Evolutionary conservation across 2,888 invertebrate species (phyloP), one percentile per base, ranked within the genome.

Genomic region (Creontiades dilutus): DNA sequence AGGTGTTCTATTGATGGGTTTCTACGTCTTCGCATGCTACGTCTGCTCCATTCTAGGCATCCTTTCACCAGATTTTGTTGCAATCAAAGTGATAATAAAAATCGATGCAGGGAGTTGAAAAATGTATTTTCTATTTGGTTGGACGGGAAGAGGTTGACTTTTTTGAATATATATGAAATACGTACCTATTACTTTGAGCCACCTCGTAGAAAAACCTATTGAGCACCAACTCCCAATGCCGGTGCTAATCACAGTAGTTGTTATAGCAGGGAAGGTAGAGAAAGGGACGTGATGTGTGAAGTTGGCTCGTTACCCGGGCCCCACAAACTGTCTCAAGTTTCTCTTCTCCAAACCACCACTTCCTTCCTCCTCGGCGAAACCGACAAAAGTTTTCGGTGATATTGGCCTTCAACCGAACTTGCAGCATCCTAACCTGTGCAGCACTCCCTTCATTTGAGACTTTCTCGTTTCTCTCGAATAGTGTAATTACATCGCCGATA

Each of bases 211-310:
- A 82, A 82, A 47, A 23, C n/a, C 52, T 48, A 68, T 68, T 68
- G 68, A 23, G 7, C 9, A 19, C 12, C 52, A 4, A 37, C 37
- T 37, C 19, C 52, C 82, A 81, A 48, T 86, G 57, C 37, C 14
- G 68, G 86, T n/a, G 61, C 86, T 86, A 86, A 86, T 86, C 86
- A 86, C 86, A 86, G 86, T 86, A 86, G 86, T 86, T 86, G 86
- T 85, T 85, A n/a, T 14, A 85, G 28, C 14, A 16, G 52, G 16
- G 27, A 28, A 12, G n/a, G 86, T 23, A 27, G 68, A 48, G 86
- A 37, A 47, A 75, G 47, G 75, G 86, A 86, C 86, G 86, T 86
- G 86, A 86, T 86, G 86, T 86, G 86, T 86, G 86, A 86, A 86
- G 86, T 86, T 86, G 75, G 86, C 86, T 68, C 86, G 86, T 86